Evolutionary conservation across 2,888 invertebrate species (phyloP).

Genomic region (Criorhina ranunculi): DNA sequence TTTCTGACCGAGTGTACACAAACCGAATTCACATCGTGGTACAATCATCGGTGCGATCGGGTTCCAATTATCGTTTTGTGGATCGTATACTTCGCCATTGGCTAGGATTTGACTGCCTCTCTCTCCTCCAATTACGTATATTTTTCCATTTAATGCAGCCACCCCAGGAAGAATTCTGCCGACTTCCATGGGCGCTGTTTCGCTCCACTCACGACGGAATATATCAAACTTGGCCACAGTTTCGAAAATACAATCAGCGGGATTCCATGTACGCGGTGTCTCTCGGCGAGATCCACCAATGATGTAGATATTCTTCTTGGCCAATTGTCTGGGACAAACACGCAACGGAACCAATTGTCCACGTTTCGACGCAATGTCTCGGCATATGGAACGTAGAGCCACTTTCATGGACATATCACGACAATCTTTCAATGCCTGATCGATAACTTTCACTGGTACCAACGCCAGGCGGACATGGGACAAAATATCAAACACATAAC

Average conservation of each 20-base stretch:
- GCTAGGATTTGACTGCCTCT: slow-evolving; percentile 94
- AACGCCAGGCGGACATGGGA: slow-evolving; percentile 92
- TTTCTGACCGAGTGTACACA: slow-evolving; percentile 92
- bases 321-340: slow-evolving; percentile 92
- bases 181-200: slow-evolving; percentile 92
- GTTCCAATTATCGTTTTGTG: slow-evolving; percentile 87
- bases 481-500: slow-evolving; percentile 94
- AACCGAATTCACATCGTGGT: slow-evolving; percentile 95
- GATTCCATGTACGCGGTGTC: slow-evolving; percentile 89
- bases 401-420: slow-evolving; percentile 92
- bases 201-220: slow-evolving; percentile 90
- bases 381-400: slow-evolving; percentile 91
- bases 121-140: slow-evolving; percentile 96
- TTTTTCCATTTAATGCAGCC: slow-evolving; percentile 92
- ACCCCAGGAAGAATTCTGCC: slow-evolving; percentile 95
- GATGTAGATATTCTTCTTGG: slow-evolving; percentile 94
- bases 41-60: slow-evolving; percentile 90
- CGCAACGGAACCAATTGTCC: slow-evolving; percentile 91
- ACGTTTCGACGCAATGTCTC: slow-evolving; percentile 90
- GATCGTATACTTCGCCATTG: slow-evolving; percentile 93
- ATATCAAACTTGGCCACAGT: slow-evolving; percentile 93
- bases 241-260: slow-evolving; percentile 92
- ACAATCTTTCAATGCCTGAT: slow-evolving; percentile 91
- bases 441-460: slow-evolving; percentile 91
- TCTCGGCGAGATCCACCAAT: slow-evolving; percentile 95